These are phyloP conservation scores for Eupithecia subumbrata DNA, from an alignment of 2,888 invertebrate genomes.

Conservation along the genomic window DNA sequence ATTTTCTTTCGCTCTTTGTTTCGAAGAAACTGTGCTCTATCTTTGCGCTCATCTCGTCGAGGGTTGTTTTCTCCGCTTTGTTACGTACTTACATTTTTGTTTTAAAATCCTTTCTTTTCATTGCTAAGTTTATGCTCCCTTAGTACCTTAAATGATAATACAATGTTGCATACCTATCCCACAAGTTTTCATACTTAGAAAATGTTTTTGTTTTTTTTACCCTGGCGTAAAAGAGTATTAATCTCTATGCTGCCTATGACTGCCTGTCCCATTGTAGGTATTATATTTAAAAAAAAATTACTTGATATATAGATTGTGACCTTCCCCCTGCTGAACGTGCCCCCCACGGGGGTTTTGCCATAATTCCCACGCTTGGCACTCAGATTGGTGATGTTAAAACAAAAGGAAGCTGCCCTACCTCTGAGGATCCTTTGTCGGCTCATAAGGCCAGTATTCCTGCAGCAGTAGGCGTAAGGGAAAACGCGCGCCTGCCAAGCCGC, in stretches of 20 bases:
- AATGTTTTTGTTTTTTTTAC: neutral
- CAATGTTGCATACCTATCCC: neutral
- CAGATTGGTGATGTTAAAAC: no score
- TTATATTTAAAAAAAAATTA: neutral
- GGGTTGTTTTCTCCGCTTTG: constrained; percentile 25
- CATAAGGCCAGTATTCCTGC: no score
- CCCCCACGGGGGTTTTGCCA: no score
- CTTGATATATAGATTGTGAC: no score
- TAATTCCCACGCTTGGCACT: no score
- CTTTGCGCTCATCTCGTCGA: constrained; percentile 14
- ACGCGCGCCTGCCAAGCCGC: no score
- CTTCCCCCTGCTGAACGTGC: no score
- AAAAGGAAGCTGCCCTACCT: no score
- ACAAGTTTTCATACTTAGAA: neutral
- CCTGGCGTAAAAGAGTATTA: no score
- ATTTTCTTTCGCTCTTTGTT: constrained; percentile 32
- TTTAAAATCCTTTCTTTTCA: constrained; percentile 15
- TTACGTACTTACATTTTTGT: neutral
- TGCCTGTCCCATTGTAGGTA: neutral
- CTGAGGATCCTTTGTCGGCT: no score
- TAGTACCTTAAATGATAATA: neutral
- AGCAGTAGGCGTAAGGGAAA: no score
- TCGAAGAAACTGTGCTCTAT: constrained; percentile 28
- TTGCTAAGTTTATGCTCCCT: constrained; percentile 7
- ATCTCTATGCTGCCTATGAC: neutral